Base-by-base conservation (phyloP, 2,113 vertebrate genomes). In the Amia ocellicauda region DNA sequence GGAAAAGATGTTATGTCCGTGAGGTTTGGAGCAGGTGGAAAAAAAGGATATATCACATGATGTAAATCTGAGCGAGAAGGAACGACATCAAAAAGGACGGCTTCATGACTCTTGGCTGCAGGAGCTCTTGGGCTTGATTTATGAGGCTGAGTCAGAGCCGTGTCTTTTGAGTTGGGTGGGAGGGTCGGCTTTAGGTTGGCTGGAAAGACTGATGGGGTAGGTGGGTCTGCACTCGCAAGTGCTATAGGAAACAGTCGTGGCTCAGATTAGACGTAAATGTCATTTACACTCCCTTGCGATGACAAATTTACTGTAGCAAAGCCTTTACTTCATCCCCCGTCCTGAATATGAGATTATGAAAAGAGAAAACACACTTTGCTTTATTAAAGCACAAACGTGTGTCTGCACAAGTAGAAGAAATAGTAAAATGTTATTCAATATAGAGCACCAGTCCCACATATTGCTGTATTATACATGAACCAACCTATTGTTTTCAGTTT, bases 21-120 rank as follows among this genome's bases (percentile, higher is more conserved):
- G 10, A 62, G 20, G 58, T 53, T 53, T 52, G 41, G 52, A 60
- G 28, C 60, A 54, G 51, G 57, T 41, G 73, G 72, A 62, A 56
- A 63, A 64, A 14, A 42, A 2, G 53, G 17, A 56, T 67, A 61
- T 59, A 68, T 63, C 60, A 63, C 42, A 58, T 19, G n/a, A 20
- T 20, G 61, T 51, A 19, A 19, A 58, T 56, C 26, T 16, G 58
- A 23, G 51, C 20, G 31, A 41, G 22, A 42, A 23, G 47, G 42
- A 60, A 45, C 4, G 52, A 66, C 56, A 64, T 65, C 50, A 74
- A 63, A 60, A 50, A 20, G 10, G 2, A 5, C 27, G 14, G 24
- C 52, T 27, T 17, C 24, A 24, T 51, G 70, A 57, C 31, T 40
- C 22, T 8, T 27, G 22, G 55, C 11, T 50, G 47, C 24, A 13